phyloP scores from a whole-genome alignment of 2,797 vertebrate genomes.

The Danio albolineatus region DNA sequence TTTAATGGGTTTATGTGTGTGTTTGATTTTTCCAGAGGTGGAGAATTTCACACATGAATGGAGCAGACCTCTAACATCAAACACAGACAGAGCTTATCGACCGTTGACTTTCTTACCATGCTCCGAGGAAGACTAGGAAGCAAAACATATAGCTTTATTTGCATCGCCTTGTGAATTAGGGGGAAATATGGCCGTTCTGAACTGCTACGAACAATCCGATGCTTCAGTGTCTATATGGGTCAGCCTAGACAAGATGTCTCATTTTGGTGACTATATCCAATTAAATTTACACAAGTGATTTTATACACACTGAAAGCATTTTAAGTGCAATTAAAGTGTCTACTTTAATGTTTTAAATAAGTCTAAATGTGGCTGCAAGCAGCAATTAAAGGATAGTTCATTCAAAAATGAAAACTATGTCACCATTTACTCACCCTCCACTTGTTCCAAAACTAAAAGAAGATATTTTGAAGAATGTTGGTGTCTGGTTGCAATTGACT shows the following conservation, averaged over 20 bases:
- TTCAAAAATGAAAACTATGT: too few species aligned
- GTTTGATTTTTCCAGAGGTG: slow-evolving; percentile 58
- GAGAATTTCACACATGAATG: slow-evolving; percentile 57
- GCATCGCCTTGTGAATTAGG: slow-evolving; percentile 21
- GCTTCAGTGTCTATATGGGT: slow-evolving; percentile 4
- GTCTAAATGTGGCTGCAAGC: too few species aligned
- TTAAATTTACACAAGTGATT: not conserved
- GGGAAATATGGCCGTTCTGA: slow-evolving; percentile 7
- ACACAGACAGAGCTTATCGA: slow-evolving; percentile 55
- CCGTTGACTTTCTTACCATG: slow-evolving; percentile 50
- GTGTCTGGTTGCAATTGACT: too few species aligned
- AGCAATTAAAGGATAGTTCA: too few species aligned
- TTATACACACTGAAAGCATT: not conserved
- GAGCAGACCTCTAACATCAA: slow-evolving; percentile 64
- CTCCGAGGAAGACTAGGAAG: slow-evolving; percentile 38
- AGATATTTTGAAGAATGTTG: too few species aligned
- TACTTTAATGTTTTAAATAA: too few species aligned
- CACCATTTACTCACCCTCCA: too few species aligned
- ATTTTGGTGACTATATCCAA: not conserved
- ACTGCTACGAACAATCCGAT: not conserved
- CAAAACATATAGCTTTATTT: slow-evolving; percentile 45
- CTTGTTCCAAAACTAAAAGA: too few species aligned
- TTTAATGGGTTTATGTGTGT: slow-evolving; percentile 51
- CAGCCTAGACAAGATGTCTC: not conserved
- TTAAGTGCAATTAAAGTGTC: not conserved